Percentiles rank a stretch among this genome's conserved stretches.
Evolutionary conservation across 2,113 vertebrate genomes (phyloP).

Genomic region (Oreochromis aureus): DNA sequence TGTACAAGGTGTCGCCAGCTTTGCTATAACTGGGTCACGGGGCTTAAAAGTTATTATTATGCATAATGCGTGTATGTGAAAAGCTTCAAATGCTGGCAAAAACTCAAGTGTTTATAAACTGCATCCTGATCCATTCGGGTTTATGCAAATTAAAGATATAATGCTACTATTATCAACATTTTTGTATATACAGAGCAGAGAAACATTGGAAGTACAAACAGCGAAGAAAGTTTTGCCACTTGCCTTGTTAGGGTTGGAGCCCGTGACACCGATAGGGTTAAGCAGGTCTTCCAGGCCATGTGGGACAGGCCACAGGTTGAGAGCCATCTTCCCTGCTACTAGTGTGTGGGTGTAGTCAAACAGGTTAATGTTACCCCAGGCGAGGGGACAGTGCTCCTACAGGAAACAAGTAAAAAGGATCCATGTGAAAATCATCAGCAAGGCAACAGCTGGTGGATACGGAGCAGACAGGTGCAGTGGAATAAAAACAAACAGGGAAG

Average conservation of each 20-base stretch:
- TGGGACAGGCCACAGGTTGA: conserved; percentile 97
- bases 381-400: conserved; percentile 96
- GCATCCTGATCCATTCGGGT: background rate
- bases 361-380: conserved; percentile 98
- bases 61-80: background rate
- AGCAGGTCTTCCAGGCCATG: conserved; percentile 95
- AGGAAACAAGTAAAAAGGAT: background rate
- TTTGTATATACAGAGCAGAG: background rate
- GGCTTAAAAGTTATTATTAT: background rate
- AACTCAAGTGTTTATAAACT: background rate
- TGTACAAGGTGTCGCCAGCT: background rate
- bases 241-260: conserved; percentile 98
- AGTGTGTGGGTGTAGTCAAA: conserved; percentile 98
- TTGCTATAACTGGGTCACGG: background rate
- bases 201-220: background rate
- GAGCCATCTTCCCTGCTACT: conserved; percentile 97
- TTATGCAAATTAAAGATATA: background rate
- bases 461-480: background rate
- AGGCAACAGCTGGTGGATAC: background rate
- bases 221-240: background rate
- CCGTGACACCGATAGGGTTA: conserved; percentile 95
- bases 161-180: background rate
- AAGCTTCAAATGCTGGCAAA: background rate
- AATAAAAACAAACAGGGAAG: background rate
- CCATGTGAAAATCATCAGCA: conserved; percentile 5